Evolutionary conservation across 2,113 vertebrate species (phyloP), one percentile per base, ranked within the genome.

Genomic region (Raja brachyura): DNA sequence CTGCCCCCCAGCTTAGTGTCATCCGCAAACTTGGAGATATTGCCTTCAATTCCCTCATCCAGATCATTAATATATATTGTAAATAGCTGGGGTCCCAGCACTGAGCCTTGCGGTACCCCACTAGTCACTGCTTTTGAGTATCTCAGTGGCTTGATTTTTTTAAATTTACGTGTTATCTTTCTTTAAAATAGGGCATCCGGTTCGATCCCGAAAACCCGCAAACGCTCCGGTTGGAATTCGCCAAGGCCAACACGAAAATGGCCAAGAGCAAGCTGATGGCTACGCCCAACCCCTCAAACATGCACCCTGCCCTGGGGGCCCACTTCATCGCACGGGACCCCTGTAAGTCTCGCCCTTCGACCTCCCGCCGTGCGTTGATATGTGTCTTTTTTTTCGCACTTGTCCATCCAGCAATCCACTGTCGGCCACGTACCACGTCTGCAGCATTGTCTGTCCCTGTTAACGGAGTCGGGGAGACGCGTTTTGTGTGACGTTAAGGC

Each of bases 231-330:
- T 97, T 99, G 97, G 99, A 99, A 96, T 99, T 99, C 96, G 99
- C 99, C 94, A 99, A 99, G 97, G 98, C 99, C 96, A 99, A 99
- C 97, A 99, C 99, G 95, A 99, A 99, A 97, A 99, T 99, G 98
- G 98, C 99, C 95, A 99, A 99, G 97, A 99, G 97, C 97, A 99
- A 99, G 96, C 97, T 99, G 96, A 98, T 99, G 98, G 99, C 97
- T 90, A 99, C 99, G 63, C 99, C 98, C 79, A 99, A 99, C 95
- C 99, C 98, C 96, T 98, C 97, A 97, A 98, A 97, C 94, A 96
- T 98, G 95, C 99, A 99, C 97, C 99, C 98, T 63, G 97, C 98
- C 97, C 96, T 99, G 95, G 98, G 98, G 75, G 97, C 99, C 94
- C 98, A 99, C 96, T 98, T 99, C 98, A 98, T 99, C 95, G 97